A percentile compares a stretch with the other conserved stretches of the same genome.
Evolutionary conservation across 2,113 vertebrate species (phyloP).

Genomic region (Laticauda colubrina): DNA sequence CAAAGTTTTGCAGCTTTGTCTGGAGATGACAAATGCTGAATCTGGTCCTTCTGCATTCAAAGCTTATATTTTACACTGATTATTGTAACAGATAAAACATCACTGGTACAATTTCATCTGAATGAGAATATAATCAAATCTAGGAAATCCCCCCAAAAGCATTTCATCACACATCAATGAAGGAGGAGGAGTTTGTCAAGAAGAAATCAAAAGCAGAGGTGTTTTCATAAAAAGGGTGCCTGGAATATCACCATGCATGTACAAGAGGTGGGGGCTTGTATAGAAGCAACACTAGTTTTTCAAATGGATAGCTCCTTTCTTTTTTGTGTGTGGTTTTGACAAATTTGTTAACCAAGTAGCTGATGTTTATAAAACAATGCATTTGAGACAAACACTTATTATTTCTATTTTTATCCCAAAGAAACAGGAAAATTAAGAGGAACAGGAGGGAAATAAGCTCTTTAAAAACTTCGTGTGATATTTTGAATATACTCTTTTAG

Average conservation of each 20-base stretch:
- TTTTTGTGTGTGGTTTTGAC: not conserved
- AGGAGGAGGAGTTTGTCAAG: not conserved
- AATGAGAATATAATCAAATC: not conserved
- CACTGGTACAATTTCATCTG: not conserved
- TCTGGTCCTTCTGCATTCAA: not conserved
- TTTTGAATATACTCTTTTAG: not conserved
- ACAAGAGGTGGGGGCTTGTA: not conserved
- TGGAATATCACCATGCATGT: not conserved
- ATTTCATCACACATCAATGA: not conserved
- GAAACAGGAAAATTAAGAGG: not conserved
- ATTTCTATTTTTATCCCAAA: not conserved
- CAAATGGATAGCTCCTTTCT: not conserved
- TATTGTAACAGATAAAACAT: not conserved
- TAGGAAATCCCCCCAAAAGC: no score
- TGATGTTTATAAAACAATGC: not conserved
- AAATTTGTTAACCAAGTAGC: not conserved
- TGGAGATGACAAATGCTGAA: not conserved
- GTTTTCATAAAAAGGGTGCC: not conserved
- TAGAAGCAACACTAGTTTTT: not conserved
- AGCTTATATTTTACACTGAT: not conserved
- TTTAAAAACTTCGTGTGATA: not conserved
- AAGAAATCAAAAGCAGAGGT: not conserved
- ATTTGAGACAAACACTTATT: not conserved
- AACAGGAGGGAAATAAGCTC: not conserved
- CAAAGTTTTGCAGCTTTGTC: not conserved